Conservation (phyloP, 2,888 invertebrate genomes). For the Meiosimyza decipiens region DNA sequence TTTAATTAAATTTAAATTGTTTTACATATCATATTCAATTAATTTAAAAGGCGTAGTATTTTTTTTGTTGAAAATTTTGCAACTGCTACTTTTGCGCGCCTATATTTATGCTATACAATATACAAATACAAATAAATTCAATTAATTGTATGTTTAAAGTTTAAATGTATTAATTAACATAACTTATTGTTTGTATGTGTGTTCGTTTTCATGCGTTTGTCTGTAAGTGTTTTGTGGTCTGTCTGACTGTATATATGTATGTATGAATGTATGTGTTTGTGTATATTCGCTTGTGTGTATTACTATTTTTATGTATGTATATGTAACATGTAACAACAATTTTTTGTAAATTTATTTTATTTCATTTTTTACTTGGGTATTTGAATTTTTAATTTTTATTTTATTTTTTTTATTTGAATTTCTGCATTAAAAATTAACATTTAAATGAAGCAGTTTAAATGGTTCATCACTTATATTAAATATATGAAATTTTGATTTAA, state of each 20-base stretch:
- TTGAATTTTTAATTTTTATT: slow-evolving; percentile 44
- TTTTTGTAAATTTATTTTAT: slow-evolving; percentile 34
- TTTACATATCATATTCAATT: too few species aligned
- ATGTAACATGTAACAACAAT: slow-evolving; percentile 53
- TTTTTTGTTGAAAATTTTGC: slow-evolving; percentile 10
- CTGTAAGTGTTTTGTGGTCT: not conserved
- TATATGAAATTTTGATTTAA: slow-evolving; percentile 18
- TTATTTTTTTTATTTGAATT: slow-evolving; percentile 33
- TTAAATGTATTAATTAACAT: slow-evolving; percentile 41
- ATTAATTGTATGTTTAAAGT: slow-evolving; percentile 41
- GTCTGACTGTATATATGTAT: not conserved
- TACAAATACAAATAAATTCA: slow-evolving; percentile 62
- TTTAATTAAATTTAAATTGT: slow-evolving; percentile 34
- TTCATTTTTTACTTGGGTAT: slow-evolving; percentile 47
- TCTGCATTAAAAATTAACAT: slow-evolving; percentile 44
- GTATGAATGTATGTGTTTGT: slow-evolving; percentile 30
- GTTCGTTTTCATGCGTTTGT: slow-evolving; percentile 21
- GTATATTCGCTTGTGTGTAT: slow-evolving; percentile 29
- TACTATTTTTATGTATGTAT: slow-evolving; percentile 30
- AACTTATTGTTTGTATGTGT: slow-evolving; percentile 42
- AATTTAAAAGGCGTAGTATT: not conserved
- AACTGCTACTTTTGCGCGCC: slow-evolving; percentile 1
- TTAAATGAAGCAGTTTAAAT: slow-evolving; percentile 31
- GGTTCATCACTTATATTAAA: slow-evolving; percentile 17
- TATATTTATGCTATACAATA: slow-evolving; percentile 47